Conservation (phyloP, 2,113 vertebrate species). For the Loxodonta africana region DNA sequence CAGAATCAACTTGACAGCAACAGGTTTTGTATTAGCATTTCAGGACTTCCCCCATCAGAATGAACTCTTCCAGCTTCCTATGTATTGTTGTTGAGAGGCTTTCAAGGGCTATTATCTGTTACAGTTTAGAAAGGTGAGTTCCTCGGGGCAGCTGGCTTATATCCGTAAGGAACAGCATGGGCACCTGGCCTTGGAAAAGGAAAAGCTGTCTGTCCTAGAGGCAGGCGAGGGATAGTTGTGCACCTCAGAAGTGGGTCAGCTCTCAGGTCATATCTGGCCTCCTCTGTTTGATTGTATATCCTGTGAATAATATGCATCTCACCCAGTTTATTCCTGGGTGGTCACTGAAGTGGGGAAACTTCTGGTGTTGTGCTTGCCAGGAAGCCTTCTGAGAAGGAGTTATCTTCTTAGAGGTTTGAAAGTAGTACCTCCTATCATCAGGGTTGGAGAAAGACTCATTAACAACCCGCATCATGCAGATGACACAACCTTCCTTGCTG, state of each 20-base stretch:
- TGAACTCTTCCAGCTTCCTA: not conserved
- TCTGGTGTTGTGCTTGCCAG: not conserved
- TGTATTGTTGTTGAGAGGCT: not conserved
- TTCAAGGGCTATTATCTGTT: not conserved
- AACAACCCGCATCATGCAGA: too few species aligned
- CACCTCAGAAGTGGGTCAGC: too few species aligned
- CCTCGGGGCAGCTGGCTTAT: not conserved
- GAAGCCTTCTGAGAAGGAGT: not conserved
- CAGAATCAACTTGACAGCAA: not conserved
- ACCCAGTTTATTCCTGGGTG: not conserved
- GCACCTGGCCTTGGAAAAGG: not conserved
- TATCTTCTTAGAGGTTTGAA: not conserved
- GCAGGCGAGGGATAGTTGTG: not conserved
- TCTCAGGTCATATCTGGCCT: too few species aligned
- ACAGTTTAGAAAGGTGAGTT: not conserved
- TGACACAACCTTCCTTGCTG: too few species aligned
- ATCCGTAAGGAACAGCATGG: not conserved
- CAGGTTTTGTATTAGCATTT: not conserved
- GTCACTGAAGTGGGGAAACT: not conserved
- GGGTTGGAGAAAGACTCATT: too few species aligned
- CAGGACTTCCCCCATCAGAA: not conserved
- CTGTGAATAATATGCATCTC: not conserved
- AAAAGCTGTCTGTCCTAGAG: not conserved
- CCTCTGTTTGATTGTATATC: not conserved
- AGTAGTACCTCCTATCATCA: not conserved